Conservation (phyloP, 1,140 invertebrate species). For the Frieseomelitta varia region DNA sequence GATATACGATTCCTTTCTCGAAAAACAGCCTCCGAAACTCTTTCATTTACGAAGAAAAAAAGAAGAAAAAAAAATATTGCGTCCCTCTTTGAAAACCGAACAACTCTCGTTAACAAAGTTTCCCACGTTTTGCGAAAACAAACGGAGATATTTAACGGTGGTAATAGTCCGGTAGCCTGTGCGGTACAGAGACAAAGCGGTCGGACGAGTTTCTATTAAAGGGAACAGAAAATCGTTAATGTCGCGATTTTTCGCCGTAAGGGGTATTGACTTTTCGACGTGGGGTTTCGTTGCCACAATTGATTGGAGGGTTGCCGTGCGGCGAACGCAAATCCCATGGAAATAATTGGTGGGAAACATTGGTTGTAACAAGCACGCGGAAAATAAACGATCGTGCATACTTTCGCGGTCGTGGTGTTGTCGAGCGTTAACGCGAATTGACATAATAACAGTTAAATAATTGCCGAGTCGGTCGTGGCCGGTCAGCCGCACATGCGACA, state of each 20-base stretch:
- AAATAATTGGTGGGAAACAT: slow-evolving; percentile 33
- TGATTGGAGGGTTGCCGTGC: slow-evolving; percentile 13
- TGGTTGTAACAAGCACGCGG: background rate
- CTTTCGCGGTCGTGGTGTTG: background rate
- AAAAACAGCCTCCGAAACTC: no score
- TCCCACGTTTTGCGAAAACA: no score
- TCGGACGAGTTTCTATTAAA: background rate
- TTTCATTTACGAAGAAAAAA: no score
- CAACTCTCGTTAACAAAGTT: no score
- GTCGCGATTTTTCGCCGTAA: background rate
- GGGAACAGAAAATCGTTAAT: background rate
- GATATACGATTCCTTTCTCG: no score
- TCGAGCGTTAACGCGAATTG: slow-evolving; percentile 19
- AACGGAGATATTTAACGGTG: no score
- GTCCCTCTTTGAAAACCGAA: no score
- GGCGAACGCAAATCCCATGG: slow-evolving; percentile 1
- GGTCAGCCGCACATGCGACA: background rate
- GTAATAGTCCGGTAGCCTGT: no score
- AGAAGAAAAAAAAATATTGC: no score
- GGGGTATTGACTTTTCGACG: background rate
- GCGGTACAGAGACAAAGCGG: background rate
- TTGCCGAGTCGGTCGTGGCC: background rate
- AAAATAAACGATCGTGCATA: slow-evolving; percentile 21
- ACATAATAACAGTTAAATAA: slow-evolving; percentile 34
- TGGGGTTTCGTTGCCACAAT: background rate